Conservation (phyloP, 2,113 vertebrate genomes). For the Chitala chitala region DNA sequence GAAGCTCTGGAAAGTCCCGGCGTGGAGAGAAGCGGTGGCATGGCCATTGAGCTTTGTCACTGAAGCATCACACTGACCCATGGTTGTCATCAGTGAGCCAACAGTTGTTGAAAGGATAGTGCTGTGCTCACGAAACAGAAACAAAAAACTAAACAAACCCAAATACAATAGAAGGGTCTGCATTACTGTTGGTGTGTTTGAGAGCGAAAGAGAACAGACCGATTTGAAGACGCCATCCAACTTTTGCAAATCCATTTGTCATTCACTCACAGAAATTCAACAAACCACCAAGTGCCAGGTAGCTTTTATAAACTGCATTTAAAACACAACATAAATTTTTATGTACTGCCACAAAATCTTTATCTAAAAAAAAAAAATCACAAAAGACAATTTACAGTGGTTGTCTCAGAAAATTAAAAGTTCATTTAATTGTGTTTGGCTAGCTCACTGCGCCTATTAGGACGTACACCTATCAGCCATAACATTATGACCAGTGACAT, state of each 20-base stretch:
- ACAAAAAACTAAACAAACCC: slow-evolving; percentile 49
- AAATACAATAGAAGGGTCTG: no score
- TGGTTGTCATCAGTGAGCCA: slow-evolving; percentile 31
- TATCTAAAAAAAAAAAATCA: no score
- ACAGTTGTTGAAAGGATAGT: slow-evolving; percentile 52
- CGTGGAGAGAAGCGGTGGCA: slow-evolving; percentile 44
- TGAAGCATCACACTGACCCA: slow-evolving; percentile 57
- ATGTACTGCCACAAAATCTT: no score
- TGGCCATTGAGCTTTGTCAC: slow-evolving; percentile 52
- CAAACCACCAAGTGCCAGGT: no score
- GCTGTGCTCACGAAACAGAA: slow-evolving; percentile 46
- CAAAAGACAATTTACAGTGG: no score
- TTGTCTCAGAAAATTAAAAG: no score
- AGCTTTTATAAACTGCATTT: no score
- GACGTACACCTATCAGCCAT: no score
- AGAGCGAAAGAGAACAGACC: slow-evolving; percentile 12
- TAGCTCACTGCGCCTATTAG: no score
- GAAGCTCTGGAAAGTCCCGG: slow-evolving; percentile 63
- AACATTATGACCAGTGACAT: no score
- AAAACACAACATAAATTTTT: no score
- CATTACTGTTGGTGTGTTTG: slow-evolving; percentile 42
- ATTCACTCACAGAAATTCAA: background rate
- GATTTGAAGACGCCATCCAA: slow-evolving; percentile 2
- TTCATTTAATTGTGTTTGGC: no score
- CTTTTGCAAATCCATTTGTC: background rate